A percentile compares a stretch with the other conserved stretches of the same genome.
These are phyloP conservation scores for Synaphobranchus kaupii DNA, from an alignment of 2,797 vertebrate genomes.

Conservation along the genomic window DNA sequence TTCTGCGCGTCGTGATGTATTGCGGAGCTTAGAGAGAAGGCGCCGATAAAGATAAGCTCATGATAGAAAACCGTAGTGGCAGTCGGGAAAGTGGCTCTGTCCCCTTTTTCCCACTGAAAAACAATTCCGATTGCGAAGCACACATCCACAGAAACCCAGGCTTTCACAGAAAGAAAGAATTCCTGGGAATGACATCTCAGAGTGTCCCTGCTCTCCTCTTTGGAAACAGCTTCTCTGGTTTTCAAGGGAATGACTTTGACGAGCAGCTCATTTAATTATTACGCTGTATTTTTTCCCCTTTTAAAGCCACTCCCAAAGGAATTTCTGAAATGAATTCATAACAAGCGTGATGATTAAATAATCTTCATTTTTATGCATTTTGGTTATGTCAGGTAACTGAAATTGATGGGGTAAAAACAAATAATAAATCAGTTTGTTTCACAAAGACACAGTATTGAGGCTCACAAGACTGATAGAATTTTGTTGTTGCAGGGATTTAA, in stretches of 20 bases:
- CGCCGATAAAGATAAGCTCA: background rate
- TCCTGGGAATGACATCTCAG: background rate
- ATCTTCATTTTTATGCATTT: slow-evolving; percentile 25
- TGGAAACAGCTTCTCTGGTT: background rate
- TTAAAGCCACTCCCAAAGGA: slow-evolving; percentile 15
- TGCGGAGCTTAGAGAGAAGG: background rate
- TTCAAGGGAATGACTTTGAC: background rate
- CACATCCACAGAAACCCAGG: background rate
- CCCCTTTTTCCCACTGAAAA: background rate
- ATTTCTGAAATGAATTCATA: slow-evolving; percentile 26
- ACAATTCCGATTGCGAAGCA: background rate
- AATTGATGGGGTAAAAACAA: background rate
- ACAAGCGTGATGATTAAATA: slow-evolving; percentile 25
- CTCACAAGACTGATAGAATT: slow-evolving; percentile 33
- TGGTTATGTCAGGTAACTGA: slow-evolving; percentile 7
- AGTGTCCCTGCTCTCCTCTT: background rate
- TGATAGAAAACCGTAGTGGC: background rate
- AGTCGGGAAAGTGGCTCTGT: background rate
- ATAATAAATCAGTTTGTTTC: slow-evolving; percentile 33
- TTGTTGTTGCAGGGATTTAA: slow-evolving; percentile 32
- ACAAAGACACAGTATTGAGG: background rate
- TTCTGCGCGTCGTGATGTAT: background rate
- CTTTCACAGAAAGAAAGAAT: slow-evolving; percentile 13
- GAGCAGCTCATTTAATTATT: slow-evolving; percentile 18
- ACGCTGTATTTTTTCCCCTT: background rate